A percentile compares a stretch with the other conserved stretches of the same genome.
Conservation (phyloP, 2,888 invertebrate species). For the Erebia epiphron region DNA sequence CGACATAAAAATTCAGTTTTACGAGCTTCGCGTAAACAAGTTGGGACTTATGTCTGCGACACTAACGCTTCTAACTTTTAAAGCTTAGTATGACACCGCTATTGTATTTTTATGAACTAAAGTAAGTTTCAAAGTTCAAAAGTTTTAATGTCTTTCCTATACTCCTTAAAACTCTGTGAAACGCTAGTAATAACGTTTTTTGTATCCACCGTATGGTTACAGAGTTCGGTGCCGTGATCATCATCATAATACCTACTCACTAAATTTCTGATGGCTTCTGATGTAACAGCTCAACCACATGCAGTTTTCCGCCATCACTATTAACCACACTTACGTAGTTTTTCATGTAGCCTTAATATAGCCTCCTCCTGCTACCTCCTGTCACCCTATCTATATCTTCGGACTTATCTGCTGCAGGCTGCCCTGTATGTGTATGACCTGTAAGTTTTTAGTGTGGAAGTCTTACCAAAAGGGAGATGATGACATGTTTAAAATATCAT, state of each 20-base stretch:
- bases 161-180: not conserved
- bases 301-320: no score
- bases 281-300: no score
- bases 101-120: conserved; percentile 32
- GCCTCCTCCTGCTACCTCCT: no score
- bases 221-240: not conserved
- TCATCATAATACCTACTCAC: not conserved
- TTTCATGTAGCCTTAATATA: no score
- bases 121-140: not conserved
- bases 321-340: no score
- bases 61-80: conserved; percentile 40
- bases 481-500: no score
- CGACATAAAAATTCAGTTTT: conserved; percentile 67
- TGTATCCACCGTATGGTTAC: not conserved
- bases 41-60: conserved; percentile 42
- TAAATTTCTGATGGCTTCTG: no score
- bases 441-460: no score
- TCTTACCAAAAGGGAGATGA: no score
- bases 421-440: no score
- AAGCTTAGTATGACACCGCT: conserved; percentile 39
- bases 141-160: not conserved
- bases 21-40: conserved; percentile 54
- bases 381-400: no score
- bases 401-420: no score
- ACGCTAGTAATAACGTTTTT: not conserved